Evolutionary conservation across 2,797 vertebrate genomes (phyloP).

Genomic region (Eulemur coronatus): DNA sequence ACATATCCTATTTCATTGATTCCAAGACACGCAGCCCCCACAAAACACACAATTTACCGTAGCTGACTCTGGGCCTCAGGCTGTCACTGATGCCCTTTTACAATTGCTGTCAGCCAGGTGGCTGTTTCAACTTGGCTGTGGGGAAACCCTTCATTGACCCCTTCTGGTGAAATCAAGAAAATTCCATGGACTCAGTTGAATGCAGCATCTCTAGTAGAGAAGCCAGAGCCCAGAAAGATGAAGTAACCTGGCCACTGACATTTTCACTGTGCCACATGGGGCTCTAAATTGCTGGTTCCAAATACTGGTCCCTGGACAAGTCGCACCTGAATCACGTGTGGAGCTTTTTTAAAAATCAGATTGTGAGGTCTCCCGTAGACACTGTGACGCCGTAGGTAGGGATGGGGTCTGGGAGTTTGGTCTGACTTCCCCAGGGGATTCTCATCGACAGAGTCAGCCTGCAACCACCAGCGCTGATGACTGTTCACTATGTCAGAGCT

Average conservation of each 20-base stretch:
- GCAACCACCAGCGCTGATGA: background rate
- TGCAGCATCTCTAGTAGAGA: background rate
- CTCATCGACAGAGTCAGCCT: background rate
- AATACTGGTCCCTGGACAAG: background rate
- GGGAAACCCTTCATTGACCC: background rate
- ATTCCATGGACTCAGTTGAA: background rate
- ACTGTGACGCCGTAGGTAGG: background rate
- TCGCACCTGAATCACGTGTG: background rate
- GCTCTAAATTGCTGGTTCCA: background rate
- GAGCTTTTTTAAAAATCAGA: background rate
- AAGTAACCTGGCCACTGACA: background rate
- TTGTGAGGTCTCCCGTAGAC: background rate
- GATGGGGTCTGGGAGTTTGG: background rate
- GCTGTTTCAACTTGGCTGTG: background rate
- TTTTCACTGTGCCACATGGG: background rate
- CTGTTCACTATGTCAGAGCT: background rate
- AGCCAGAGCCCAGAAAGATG: background rate
- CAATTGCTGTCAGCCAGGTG: background rate
- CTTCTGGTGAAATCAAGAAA: slow-evolving; percentile 21
- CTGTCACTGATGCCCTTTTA: background rate
- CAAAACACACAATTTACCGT: background rate
- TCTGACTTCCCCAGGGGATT: background rate
- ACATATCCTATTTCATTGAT: background rate
- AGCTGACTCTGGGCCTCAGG: background rate
- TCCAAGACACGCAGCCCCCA: background rate